These are phyloP conservation scores for Myotis findleyi DNA, from an alignment of 2,797 vertebrate genomes.

Conservation along the genomic window DNA sequence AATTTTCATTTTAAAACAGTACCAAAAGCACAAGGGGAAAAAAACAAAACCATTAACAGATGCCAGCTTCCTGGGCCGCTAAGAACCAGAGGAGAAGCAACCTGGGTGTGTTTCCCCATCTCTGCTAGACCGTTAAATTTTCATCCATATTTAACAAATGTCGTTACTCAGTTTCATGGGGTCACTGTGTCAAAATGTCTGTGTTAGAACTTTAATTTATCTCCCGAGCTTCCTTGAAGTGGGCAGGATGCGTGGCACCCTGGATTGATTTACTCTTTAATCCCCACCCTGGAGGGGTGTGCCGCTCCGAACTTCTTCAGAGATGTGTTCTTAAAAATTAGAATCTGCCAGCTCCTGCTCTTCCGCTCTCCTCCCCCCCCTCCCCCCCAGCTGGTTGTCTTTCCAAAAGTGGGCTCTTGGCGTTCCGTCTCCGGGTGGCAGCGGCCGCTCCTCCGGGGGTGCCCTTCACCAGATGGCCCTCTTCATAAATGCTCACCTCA, in stretches of 20 bases:
- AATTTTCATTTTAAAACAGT: not conserved
- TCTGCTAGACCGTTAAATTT: conserved; percentile 80
- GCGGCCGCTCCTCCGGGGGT: not conserved
- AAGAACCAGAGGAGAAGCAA: conserved; percentile 18
- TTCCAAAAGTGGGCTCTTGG: conserved; percentile 10
- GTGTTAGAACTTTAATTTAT: conserved; percentile 88
- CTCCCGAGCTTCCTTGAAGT: conserved; percentile 81
- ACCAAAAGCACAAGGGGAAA: not conserved
- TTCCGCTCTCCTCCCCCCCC: not conserved
- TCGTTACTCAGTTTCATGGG: conserved; percentile 88
- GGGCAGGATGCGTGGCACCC: conserved; percentile 79
- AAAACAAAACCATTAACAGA: not conserved
- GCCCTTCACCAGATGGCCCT: conserved; percentile 78
- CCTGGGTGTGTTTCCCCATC: conserved; percentile 82
- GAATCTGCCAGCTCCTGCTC: conserved; percentile 56
- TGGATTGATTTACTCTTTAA: conserved; percentile 82
- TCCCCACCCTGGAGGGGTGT: conserved; percentile 77
- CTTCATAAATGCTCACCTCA: conserved; percentile 76
- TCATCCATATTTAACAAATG: conserved; percentile 87
- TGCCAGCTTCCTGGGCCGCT: not conserved
- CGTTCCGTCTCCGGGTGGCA: conserved; percentile 38
- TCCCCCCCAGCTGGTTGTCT: not conserved
- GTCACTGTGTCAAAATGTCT: conserved; percentile 88
- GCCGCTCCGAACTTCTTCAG: conserved; percentile 68
- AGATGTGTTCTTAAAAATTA: conserved; percentile 74